Conservation (phyloP, 2,113 vertebrate species). For the Formicarius rufipectus region DNA sequence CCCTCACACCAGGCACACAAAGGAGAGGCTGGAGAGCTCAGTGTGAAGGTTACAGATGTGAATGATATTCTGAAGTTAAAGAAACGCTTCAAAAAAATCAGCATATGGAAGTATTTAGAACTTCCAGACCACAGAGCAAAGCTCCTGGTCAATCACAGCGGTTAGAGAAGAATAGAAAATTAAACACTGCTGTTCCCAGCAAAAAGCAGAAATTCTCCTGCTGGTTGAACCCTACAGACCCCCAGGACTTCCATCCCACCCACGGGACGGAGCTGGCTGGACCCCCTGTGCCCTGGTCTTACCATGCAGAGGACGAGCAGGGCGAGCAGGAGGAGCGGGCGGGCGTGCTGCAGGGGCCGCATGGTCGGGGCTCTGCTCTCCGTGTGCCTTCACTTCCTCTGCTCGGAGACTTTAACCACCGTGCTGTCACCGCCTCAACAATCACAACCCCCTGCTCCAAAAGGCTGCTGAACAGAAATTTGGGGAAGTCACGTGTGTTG, state of each 20-base stretch:
- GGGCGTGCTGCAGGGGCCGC: neutral
- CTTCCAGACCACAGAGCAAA: neutral
- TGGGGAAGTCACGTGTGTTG: fast-evolving
- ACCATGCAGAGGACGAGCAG: slow-evolving; percentile 13
- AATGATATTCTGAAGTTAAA: fast-evolving
- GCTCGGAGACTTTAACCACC: neutral
- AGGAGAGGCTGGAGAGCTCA: neutral
- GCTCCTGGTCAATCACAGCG: fast-evolving
- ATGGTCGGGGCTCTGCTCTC: neutral
- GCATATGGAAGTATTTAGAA: fast-evolving
- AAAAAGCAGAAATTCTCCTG: neutral
- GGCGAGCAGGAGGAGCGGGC: neutral
- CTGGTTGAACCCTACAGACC: neutral
- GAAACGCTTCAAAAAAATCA: fast-evolving
- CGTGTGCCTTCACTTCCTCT: neutral
- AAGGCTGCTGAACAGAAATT: fast-evolving
- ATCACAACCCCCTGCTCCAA: neutral
- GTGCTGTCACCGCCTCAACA: fast-evolving
- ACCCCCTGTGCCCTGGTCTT: neutral
- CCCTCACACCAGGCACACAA: fast-evolving
- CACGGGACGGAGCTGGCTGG: fast-evolving
- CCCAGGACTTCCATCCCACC: fast-evolving
- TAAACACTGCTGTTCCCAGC: fast-evolving
- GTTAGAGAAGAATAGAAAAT: neutral
- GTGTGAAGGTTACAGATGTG: fast-evolving